Conservation (phyloP, 2,113 vertebrate genomes). For the Carollia perspicillata region DNA sequence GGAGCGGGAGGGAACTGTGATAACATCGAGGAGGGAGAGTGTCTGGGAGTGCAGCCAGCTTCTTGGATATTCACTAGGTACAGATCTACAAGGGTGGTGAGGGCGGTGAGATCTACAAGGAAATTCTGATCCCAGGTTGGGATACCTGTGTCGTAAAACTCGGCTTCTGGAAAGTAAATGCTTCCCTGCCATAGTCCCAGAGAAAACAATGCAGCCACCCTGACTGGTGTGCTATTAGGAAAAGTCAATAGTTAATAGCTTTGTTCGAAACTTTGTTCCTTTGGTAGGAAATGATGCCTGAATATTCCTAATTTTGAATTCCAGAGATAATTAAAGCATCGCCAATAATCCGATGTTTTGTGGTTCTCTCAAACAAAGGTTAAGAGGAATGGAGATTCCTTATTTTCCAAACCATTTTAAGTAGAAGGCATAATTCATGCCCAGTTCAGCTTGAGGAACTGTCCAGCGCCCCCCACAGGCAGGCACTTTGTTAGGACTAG, state of each 20-base stretch:
- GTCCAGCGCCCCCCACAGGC: not conserved
- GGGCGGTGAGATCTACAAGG: not conserved
- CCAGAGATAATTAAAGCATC: conserved; percentile 33
- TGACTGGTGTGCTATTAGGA: not conserved
- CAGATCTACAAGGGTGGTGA: not conserved
- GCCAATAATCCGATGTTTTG: not conserved
- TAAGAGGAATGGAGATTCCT: not conserved
- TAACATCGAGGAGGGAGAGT: not conserved
- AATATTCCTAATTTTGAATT: conserved; percentile 15
- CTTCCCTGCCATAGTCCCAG: not conserved
- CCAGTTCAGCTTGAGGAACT: not conserved
- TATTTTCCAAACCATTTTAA: conserved; percentile 10
- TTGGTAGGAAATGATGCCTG: conserved; percentile 8
- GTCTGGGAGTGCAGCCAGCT: not conserved
- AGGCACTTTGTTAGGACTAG: not conserved
- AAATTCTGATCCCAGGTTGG: not conserved
- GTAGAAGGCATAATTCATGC: not conserved
- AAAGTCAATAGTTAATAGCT: not conserved
- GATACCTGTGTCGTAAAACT: not conserved
- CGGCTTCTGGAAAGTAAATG: not conserved
- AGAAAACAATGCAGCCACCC: not conserved
- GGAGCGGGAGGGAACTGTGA: not conserved
- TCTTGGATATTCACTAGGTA: not conserved
- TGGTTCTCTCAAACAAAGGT: not conserved
- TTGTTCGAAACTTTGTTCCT: not conserved